Evolutionary conservation across 2,113 vertebrate genomes (phyloP).

Genomic region (Phrynosoma blainvillii): DNA sequence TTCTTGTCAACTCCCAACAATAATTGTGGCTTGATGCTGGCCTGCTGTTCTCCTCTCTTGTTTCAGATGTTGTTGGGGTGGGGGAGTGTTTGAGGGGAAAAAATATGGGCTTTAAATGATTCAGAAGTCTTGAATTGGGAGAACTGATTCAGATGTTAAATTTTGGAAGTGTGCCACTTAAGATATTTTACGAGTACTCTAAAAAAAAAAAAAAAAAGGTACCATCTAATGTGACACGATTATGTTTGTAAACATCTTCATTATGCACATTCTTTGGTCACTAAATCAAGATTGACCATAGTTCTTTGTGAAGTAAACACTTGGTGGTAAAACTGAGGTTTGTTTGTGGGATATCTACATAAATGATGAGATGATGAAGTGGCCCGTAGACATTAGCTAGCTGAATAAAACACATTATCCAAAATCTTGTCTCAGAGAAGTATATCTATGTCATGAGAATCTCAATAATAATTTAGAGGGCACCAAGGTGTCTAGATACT

Average conservation of each 20-base stretch:
- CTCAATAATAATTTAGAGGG: background rate
- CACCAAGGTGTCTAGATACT: background rate
- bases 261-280: background rate
- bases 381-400: background rate
- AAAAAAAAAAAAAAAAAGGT: background rate
- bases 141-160: background rate
- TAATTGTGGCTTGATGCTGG: constrained; percentile 61
- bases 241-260: background rate
- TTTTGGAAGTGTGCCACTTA: background rate
- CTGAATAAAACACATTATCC: too few relatives aligned
- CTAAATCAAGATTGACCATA: background rate
- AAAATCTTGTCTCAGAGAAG: background rate
- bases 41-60: constrained; percentile 27
- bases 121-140: background rate
- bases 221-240: background rate
- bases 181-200: background rate
- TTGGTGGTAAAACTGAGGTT: background rate
- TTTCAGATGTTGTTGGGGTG: background rate
- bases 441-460: background rate
- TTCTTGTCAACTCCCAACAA: constrained; percentile 60
- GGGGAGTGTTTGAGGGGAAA: background rate
- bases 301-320: background rate
- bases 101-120: too few relatives aligned
- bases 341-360: background rate
- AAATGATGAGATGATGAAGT: background rate